Conservation (phyloP, 2,888 invertebrate species). For the Stenichneumon culpator region DNA sequence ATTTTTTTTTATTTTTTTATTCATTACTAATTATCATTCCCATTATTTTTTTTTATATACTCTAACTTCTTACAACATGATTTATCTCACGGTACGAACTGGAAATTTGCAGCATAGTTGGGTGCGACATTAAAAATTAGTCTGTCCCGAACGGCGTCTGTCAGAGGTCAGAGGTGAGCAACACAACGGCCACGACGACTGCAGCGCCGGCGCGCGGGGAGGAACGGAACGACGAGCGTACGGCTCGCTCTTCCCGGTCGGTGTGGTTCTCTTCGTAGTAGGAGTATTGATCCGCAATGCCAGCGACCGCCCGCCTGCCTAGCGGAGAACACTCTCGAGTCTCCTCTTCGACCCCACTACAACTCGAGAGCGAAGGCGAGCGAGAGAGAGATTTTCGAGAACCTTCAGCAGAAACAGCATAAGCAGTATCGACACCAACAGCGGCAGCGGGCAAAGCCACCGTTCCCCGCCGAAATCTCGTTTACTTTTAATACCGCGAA, state of each 20-base stretch:
- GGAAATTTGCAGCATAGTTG: not conserved
- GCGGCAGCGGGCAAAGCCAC: constrained; percentile 24
- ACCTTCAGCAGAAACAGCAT: constrained; percentile 52
- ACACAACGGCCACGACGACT: constrained; percentile 31
- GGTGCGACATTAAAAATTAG: too few relatives aligned
- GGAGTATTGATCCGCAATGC: constrained; percentile 85
- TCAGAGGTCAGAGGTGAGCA: constrained; percentile 38
- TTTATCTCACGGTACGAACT: not conserved
- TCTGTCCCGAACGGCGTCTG: constrained; percentile 22
- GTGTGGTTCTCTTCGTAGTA: constrained; percentile 70
- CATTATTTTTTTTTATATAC: not conserved
- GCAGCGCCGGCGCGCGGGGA: constrained; percentile 44
- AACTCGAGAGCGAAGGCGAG: not conserved
- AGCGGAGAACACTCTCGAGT: constrained; percentile 74
- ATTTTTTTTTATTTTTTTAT: not conserved
- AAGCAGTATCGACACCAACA: constrained; percentile 48
- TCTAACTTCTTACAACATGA: not conserved
- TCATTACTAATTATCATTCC: not conserved
- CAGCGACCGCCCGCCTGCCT: constrained; percentile 78
- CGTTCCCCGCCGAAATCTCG: constrained; percentile 60
- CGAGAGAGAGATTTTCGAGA: constrained; percentile 28
- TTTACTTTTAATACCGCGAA: constrained; percentile 68
- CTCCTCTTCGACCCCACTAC: constrained; percentile 72
- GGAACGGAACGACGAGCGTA: constrained; percentile 35
- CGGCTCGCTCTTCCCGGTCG: constrained; percentile 46